A percentile compares a stretch with the other conserved stretches of the same genome.
These are phyloP conservation scores for Ericerus pela DNA, from an alignment of 1,140 invertebrate species.

Conservation along the genomic window DNA sequence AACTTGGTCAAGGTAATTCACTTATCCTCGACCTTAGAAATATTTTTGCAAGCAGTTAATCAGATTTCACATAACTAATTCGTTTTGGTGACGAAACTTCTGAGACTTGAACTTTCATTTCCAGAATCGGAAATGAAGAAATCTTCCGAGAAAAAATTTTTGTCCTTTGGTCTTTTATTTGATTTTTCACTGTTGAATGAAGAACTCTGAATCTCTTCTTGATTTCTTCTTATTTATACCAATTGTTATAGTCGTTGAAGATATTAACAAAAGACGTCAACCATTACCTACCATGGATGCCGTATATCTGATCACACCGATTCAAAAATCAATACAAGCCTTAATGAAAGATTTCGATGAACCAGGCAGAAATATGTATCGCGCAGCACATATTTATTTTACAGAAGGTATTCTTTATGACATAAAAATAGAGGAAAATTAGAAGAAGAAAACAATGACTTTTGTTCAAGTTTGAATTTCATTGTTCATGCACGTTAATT, in stretches of 20 bases:
- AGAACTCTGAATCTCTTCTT: not conserved
- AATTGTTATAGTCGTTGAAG: conserved; percentile 79
- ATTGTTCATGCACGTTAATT: too few species aligned
- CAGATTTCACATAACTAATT: too few species aligned
- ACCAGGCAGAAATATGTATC: conserved; percentile 75
- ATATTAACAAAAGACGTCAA: conserved; percentile 93
- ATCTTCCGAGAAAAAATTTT: not conserved
- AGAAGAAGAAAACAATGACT: too few species aligned
- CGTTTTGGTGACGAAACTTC: not conserved
- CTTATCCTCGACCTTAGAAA: too few species aligned
- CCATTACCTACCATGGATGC: conserved; percentile 91
- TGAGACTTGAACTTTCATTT: not conserved
- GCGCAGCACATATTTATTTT: conserved; percentile 92
- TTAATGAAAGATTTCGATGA: conserved; percentile 88
- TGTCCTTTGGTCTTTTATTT: not conserved
- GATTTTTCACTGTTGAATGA: not conserved
- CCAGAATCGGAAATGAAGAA: too few species aligned
- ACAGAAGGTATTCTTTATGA: conserved; percentile 68
- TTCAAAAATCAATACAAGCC: conserved; percentile 73
- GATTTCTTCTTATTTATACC: too few species aligned
- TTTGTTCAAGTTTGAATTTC: too few species aligned
- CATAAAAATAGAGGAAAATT: too few species aligned
- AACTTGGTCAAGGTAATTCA: too few species aligned
- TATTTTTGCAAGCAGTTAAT: too few species aligned
- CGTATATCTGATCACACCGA: conserved; percentile 94